These are phyloP conservation scores for Epinephelus cyanopodus DNA, from an alignment of 2,113 vertebrate species.

Conservation along the genomic window DNA sequence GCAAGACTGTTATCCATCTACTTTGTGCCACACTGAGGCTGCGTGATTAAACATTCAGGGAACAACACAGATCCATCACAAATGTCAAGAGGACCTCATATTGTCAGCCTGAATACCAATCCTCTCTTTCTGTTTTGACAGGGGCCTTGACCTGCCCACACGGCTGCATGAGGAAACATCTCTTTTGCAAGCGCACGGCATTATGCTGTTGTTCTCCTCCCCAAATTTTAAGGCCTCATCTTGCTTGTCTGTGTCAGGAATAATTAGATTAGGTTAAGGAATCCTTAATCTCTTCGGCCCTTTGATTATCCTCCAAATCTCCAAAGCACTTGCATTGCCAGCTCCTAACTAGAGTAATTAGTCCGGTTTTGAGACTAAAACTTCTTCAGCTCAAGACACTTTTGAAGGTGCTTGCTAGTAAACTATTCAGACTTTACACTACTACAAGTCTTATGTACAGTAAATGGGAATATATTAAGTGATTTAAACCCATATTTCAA, in stretches of 20 bases:
- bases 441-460: neutral
- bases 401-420: conserved; percentile 1
- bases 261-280: conserved; percentile 43
- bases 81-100: conserved; percentile 63
- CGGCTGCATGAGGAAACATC: conserved; percentile 54
- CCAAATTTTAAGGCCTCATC: conserved; percentile 24
- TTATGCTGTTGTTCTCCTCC: conserved; percentile 24
- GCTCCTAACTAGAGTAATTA: conserved; percentile 46
- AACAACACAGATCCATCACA: conserved; percentile 64
- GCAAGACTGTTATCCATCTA: conserved; percentile 24
- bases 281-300: conserved; percentile 32
- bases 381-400: neutral
- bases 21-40: conserved; percentile 24
- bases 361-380: conserved; percentile 23
- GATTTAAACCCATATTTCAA: neutral
- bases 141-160: conserved; percentile 59
- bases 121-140: conserved; percentile 42
- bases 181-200: conserved; percentile 46
- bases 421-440: neutral
- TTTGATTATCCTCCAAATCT: conserved; percentile 60
- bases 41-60: conserved; percentile 63
- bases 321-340: conserved; percentile 26
- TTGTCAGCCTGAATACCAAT: conserved; percentile 58
- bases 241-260: conserved; percentile 49
- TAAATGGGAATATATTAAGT: neutral